Evolutionary conservation across 2,888 invertebrate species (phyloP).

Genomic region (Drosophila stalkeri): DNA sequence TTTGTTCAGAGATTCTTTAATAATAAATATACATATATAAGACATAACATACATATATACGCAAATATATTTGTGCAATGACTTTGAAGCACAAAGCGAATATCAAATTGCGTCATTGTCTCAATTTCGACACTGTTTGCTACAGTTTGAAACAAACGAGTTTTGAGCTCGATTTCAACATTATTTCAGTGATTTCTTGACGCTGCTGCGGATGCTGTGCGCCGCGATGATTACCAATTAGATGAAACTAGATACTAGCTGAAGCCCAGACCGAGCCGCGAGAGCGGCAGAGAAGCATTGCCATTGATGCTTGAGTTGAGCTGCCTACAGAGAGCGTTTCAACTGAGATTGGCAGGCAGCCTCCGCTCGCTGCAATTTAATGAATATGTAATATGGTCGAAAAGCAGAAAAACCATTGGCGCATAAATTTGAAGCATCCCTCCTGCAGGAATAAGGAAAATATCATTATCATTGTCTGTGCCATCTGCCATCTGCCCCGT

Average conservation of each 20-base stretch:
- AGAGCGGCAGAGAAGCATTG: background rate
- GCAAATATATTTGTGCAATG: slow-evolving; percentile 43
- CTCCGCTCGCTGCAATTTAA: slow-evolving; percentile 61
- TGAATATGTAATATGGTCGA: slow-evolving; percentile 71
- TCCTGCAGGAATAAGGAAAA: slow-evolving; percentile 54
- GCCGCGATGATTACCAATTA: slow-evolving; percentile 63
- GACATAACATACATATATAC: background rate
- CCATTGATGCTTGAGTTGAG: slow-evolving; percentile 35
- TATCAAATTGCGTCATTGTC: slow-evolving; percentile 44
- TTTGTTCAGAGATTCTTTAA: slow-evolving; percentile 17
- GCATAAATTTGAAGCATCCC: slow-evolving; percentile 64
- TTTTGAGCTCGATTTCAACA: slow-evolving; percentile 58
- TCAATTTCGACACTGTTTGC: slow-evolving; percentile 11
- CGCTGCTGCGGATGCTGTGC: slow-evolving; percentile 20
- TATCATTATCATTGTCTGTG: slow-evolving; percentile 62
- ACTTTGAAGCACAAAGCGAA: slow-evolving; percentile 38
- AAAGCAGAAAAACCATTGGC: slow-evolving; percentile 32
- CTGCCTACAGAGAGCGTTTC: slow-evolving; percentile 19
- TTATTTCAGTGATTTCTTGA: slow-evolving; percentile 34
- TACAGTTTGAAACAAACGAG: slow-evolving; percentile 36
- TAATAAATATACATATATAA: background rate
- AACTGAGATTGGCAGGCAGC: slow-evolving; percentile 32
- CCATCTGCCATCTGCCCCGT: slow-evolving; percentile 47
- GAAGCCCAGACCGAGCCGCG: background rate
- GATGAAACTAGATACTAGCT: slow-evolving; percentile 40